phyloP scores from a whole-genome alignment of 1,140 invertebrate species.

The Acromyrmex heyeri region DNA sequence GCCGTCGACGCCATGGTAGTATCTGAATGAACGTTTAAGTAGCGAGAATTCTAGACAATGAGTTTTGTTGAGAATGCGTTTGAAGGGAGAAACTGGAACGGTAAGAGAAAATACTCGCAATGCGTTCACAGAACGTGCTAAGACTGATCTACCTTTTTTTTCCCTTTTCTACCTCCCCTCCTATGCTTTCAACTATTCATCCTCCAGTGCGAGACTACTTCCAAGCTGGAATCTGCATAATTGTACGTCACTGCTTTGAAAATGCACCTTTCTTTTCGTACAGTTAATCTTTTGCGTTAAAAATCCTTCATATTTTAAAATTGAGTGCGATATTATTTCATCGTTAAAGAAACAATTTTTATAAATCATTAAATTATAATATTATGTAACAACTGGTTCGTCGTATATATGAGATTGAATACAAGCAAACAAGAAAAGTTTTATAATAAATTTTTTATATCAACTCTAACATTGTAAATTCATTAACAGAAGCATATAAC shows the following conservation, averaged over 20 bases:
- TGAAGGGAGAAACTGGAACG: conserved; percentile 42
- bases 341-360: conserved; percentile 2
- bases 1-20: conserved; percentile 9
- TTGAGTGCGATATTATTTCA: not conserved
- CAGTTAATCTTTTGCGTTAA: conserved; percentile 14
- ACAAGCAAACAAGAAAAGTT: not conserved
- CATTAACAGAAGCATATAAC: not conserved
- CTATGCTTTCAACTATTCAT: conserved; percentile 64
- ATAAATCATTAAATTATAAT: not conserved
- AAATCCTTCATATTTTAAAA: not conserved
- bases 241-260: conserved; percentile 55
- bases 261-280: conserved; percentile 28
- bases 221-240: conserved; percentile 63
- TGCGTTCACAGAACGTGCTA: conserved; percentile 42
- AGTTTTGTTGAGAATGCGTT: conserved; percentile 46
- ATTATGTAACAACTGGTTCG: not conserved
- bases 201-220: conserved; percentile 52
- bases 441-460: not conserved
- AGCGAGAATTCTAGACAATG: conserved; percentile 52
- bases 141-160: conserved; percentile 33
- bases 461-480: not conserved
- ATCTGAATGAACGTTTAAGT: conserved; percentile 47
- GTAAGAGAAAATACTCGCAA: conserved; percentile 57
- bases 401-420: not conserved
- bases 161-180: not conserved